A percentile compares a stretch with the other conserved stretches of the same genome.
Conservation (phyloP, 2,888 invertebrate genomes). For the Neuroscelio doddi region DNA sequence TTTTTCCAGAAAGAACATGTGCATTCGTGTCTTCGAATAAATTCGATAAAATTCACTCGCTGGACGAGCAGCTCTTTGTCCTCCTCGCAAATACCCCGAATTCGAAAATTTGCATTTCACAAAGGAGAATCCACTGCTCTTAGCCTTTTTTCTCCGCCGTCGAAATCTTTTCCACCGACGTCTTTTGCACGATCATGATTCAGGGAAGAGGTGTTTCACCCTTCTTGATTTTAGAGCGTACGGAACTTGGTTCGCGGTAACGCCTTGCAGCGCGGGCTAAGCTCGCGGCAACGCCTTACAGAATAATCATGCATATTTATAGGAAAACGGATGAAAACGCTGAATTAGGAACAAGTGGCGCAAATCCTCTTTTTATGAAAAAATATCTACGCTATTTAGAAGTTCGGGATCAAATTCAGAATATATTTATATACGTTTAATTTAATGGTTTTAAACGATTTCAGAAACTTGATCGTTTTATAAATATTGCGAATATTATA, state of each 20-base stretch:
- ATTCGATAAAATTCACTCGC: constrained; percentile 53
- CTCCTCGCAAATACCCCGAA: constrained; percentile 38
- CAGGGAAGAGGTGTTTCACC: constrained; percentile 44
- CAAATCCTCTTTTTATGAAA: constrained; percentile 28
- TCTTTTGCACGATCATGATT: constrained; percentile 32
- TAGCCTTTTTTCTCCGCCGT: constrained; percentile 24
- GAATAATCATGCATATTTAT: constrained; percentile 45
- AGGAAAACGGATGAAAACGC: constrained; percentile 31
- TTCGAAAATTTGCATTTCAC: constrained; percentile 45
- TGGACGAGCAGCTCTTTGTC: constrained; percentile 36
- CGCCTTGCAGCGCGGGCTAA: constrained; percentile 1
- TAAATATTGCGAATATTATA: too few species aligned
- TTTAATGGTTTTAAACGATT: too few species aligned
- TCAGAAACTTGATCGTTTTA: too few species aligned
- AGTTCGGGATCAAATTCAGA: not conserved
- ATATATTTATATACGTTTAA: too few species aligned
- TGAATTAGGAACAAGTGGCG: constrained; percentile 25
- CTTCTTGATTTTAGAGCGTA: constrained; percentile 43
- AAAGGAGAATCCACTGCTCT: constrained; percentile 35
- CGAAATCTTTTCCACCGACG: constrained; percentile 31
- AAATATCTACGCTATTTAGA: not conserved
- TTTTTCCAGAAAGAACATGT: constrained; percentile 34
- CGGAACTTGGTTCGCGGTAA: constrained; percentile 35
- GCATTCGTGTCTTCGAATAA: constrained; percentile 60
- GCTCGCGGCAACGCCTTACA: too few species aligned